Evolutionary conservation across 1,140 invertebrate species (phyloP), one percentile per base, ranked within the genome.

Genomic region (Macrotrachela quadricornifera): DNA sequence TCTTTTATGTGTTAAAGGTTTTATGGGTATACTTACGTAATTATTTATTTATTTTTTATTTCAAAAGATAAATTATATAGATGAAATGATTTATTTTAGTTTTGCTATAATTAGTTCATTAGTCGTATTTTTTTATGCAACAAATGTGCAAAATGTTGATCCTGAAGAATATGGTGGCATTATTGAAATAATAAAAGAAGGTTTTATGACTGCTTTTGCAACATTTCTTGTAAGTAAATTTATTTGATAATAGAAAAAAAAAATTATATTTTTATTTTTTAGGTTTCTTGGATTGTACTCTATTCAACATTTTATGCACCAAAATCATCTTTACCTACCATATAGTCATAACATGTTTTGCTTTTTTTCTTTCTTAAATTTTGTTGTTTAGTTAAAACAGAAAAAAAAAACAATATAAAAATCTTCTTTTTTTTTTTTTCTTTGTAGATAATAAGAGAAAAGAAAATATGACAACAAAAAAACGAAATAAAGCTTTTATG

Each of bases 151-250:
- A 76, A 80, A 78, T 72, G 74, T 94, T 47, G 88, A 95, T 70
- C 87, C 94, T 70, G 87, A 94, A 63, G 87, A 91, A 63, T 94
- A 80, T 73, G 88, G 87, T 44, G 88, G 88, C 30, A 56, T 64
- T 14, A 53, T 59, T 45, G 67, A 70, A 54, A 69, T 71, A 51
- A 58, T 72, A 47, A 71, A 71, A 73, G 87, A 94, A 77, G 88
- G 88, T 41, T 87, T 94, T 63, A 90, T 94, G 80, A 92, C 88
- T 45, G 91, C 87, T 17, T 91, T 94, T 76, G 88, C 88, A 59
- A 85, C 85, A 36, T 95, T 95, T 78, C 73, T 94, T 72, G 88
- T 90, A 75, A 75, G 73, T 66, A 51, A 40, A 46, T 11, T 12
- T 44, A 13, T 17, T 44, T 40, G 49, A 42, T 49, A n/a, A 53